Percentiles rank a stretch among this genome's conserved stretches.
Evolutionary conservation across 1,140 invertebrate species (phyloP).

Genomic region (Aethina tumida): DNA sequence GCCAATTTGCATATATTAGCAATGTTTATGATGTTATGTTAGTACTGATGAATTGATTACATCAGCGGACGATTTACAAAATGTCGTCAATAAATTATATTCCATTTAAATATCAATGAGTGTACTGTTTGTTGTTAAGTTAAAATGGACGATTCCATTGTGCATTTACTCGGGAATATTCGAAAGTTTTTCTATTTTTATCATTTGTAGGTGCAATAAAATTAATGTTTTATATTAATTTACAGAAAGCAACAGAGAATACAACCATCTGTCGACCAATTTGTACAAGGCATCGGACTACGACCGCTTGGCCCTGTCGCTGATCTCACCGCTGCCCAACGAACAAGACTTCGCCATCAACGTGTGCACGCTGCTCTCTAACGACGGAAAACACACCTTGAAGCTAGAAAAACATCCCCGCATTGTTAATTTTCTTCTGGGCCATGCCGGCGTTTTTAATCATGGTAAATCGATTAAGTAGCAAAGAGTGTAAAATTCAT

Average conservation of each 20-base stretch:
- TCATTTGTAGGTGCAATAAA: too few species aligned
- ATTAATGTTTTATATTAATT: slow-evolving; percentile 13
- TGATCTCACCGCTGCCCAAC: slow-evolving; percentile 91
- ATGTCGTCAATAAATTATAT: too few species aligned
- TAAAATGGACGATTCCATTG: too few species aligned
- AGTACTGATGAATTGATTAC: too few species aligned
- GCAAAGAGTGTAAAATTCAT: background rate
- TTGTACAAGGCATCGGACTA: slow-evolving; percentile 73
- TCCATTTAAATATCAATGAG: too few species aligned
- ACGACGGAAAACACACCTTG: slow-evolving; percentile 82
- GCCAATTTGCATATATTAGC: too few species aligned
- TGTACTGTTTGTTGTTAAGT: too few species aligned
- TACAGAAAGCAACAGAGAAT: slow-evolving; percentile 33
- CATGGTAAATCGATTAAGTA: slow-evolving; percentile 54
- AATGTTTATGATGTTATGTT: too few species aligned
- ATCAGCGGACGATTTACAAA: too few species aligned
- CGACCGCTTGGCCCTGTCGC: slow-evolving; percentile 76
- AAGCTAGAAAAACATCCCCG: slow-evolving; percentile 74
- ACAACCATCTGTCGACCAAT: slow-evolving; percentile 57
- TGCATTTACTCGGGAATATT: too few species aligned
- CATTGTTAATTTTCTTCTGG: slow-evolving; percentile 78
- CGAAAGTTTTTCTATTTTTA: too few species aligned
- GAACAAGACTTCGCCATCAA: slow-evolving; percentile 98
- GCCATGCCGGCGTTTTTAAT: slow-evolving; percentile 87
- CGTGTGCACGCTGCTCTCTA: slow-evolving; percentile 89